Conservation (phyloP, 2,888 invertebrate genomes). For the Agriopis aurantiaria region DNA sequence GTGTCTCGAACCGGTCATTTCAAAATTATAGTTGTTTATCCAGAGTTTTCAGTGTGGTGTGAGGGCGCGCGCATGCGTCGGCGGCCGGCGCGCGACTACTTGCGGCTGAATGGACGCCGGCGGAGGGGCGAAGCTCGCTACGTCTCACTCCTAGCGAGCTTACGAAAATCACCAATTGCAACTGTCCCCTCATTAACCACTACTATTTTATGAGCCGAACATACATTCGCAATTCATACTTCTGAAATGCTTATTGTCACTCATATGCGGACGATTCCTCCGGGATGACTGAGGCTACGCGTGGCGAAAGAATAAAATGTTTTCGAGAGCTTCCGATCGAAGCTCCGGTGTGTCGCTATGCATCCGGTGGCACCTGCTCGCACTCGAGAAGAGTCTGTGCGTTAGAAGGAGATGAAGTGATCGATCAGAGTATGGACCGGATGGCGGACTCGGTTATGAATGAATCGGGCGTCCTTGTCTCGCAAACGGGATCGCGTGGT, state of each 20-base stretch:
- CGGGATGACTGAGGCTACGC: slow-evolving; percentile 43
- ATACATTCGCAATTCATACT: slow-evolving; percentile 48
- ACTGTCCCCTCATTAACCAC: slow-evolving; percentile 72
- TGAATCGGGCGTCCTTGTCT: slow-evolving; percentile 81
- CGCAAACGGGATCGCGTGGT: slow-evolving; percentile 57
- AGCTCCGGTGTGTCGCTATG: slow-evolving; percentile 71
- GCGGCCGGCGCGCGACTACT: slow-evolving; percentile 83
- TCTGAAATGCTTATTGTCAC: slow-evolving; percentile 38
- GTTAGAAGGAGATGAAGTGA: slow-evolving; percentile 85
- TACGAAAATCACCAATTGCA: slow-evolving; percentile 82
- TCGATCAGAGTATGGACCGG: slow-evolving; percentile 82
- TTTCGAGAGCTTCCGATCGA: slow-evolving; percentile 79
- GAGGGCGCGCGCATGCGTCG: slow-evolving; percentile 81
- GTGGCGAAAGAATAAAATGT: slow-evolving; percentile 65
- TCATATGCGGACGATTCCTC: slow-evolving; percentile 28
- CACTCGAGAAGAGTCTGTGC: slow-evolving; percentile 75
- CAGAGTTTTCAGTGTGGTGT: slow-evolving; percentile 63
- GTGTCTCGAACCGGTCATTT: slow-evolving; percentile 75
- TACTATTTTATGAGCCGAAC: slow-evolving; percentile 51
- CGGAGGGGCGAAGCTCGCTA: slow-evolving; percentile 84
- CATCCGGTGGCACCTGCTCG: slow-evolving; percentile 85
- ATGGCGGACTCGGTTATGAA: slow-evolving; percentile 86
- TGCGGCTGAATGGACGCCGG: slow-evolving; percentile 77
- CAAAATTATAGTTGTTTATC: slow-evolving; percentile 64
- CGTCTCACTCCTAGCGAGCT: slow-evolving; percentile 81